phyloP scores from a whole-genome alignment of 2,888 invertebrate genomes.

The Hetaerina titia region DNA sequence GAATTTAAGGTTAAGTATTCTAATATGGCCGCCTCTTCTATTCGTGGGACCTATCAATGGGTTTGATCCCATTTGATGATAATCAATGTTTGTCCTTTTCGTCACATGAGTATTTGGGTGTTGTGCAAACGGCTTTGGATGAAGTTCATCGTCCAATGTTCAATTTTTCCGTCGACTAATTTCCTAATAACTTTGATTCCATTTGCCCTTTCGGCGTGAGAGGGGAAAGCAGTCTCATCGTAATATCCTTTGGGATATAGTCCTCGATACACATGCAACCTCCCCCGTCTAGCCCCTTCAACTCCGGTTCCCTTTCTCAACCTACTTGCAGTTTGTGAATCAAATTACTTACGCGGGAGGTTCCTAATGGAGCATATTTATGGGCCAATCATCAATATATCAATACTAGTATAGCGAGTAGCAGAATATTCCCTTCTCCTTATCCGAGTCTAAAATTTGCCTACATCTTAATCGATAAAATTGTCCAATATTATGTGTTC shows the following conservation, averaged over 20 bases:
- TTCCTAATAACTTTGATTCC: background rate
- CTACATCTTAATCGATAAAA: too few species aligned
- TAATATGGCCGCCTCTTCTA: background rate
- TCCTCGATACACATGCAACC: background rate
- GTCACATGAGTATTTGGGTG: background rate
- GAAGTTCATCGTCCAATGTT: background rate
- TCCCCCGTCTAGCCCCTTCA: background rate
- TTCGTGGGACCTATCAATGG: background rate
- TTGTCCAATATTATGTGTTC: too few species aligned
- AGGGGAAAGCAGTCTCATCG: background rate
- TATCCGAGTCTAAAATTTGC: too few species aligned
- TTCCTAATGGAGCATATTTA: too few species aligned
- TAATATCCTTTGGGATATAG: background rate
- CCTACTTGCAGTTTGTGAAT: too few species aligned
- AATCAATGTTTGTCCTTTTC: background rate
- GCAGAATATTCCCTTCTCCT: too few species aligned
- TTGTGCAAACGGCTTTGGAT: background rate
- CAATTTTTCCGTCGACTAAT: background rate
- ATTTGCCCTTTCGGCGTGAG: background rate
- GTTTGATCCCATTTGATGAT: too few species aligned
- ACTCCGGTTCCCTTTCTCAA: background rate
- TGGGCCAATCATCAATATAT: too few species aligned
- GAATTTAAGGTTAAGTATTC: background rate
- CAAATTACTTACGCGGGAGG: too few species aligned
- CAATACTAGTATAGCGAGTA: too few species aligned